Conservation (phyloP, 2,113 vertebrate species). For the Dissostichus mawsoni region DNA sequence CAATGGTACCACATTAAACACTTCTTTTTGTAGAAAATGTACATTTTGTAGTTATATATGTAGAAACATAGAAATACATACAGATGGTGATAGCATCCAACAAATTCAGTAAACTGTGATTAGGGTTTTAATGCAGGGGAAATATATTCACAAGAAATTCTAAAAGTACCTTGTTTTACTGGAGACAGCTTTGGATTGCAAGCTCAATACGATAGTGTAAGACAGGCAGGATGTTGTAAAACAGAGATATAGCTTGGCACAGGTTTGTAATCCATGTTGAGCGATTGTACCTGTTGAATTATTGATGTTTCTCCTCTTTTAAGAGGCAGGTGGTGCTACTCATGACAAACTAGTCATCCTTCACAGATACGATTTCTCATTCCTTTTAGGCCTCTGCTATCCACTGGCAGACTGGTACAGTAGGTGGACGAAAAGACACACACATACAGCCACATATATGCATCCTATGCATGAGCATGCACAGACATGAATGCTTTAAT, state of each 20-base stretch:
- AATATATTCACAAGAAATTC: neutral
- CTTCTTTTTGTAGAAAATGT: too few species aligned
- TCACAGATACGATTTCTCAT: slow-evolving; percentile 18
- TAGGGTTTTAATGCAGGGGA: too few species aligned
- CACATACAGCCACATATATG: neutral
- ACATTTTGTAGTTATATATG: too few species aligned
- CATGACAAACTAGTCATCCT: neutral
- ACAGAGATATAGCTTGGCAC: slow-evolving; percentile 14
- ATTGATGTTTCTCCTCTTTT: slow-evolving; percentile 48
- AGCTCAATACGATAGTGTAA: neutral
- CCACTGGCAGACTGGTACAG: neutral
- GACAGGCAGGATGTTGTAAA: slow-evolving; percentile 1
- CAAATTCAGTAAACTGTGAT: too few species aligned
- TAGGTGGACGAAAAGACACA: neutral
- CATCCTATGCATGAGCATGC: neutral
- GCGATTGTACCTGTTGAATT: slow-evolving; percentile 43
- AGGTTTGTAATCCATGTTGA: slow-evolving; percentile 12
- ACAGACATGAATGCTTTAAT: neutral
- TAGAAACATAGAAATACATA: too few species aligned
- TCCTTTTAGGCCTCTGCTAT: neutral
- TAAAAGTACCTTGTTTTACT: neutral
- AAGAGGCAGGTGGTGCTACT: slow-evolving; percentile 7
- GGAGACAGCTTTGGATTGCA: neutral
- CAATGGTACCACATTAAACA: too few species aligned
- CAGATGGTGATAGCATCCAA: too few species aligned